Percentiles rank a stretch among this genome's conserved stretches.
These are phyloP conservation scores for Bradypodion ventrale DNA, from an alignment of 2,797 vertebrate genomes.

Conservation along the genomic window DNA sequence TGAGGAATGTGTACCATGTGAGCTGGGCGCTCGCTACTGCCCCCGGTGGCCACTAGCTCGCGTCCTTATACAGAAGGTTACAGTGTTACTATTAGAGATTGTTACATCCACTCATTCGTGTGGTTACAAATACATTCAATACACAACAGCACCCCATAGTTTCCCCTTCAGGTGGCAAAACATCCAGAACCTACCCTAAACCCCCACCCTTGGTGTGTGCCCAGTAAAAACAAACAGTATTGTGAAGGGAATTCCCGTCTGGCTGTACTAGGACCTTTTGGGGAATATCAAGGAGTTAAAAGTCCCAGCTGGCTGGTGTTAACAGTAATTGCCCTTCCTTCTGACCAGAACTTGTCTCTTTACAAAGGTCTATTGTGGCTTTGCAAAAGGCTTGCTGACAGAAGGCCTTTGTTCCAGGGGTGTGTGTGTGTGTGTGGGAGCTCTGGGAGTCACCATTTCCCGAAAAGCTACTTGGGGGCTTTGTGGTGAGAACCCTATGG, in stretches of 20 bases:
- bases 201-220: neutral
- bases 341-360: slow-evolving; percentile 20
- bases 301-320: slow-evolving; percentile 8
- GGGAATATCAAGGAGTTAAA: slow-evolving; percentile 14
- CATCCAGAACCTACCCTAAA: neutral
- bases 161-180: neutral
- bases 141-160: too few species aligned
- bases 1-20: too few species aligned
- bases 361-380: slow-evolving; percentile 71
- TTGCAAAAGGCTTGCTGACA: slow-evolving; percentile 47
- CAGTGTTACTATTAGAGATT: too few species aligned
- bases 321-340: slow-evolving; percentile 8
- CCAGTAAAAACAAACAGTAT: neutral
- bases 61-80: too few species aligned
- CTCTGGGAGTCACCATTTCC: slow-evolving; percentile 17
- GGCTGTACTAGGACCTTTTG: neutral
- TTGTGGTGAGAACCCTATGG: slow-evolving; percentile 4
- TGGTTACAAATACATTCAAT: too few species aligned
- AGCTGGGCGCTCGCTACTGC: too few species aligned
- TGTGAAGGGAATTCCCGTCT: neutral
- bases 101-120: too few species aligned
- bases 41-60: too few species aligned
- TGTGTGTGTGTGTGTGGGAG: slow-evolving; percentile 18
- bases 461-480: slow-evolving; percentile 13
- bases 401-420: slow-evolving; percentile 64